A percentile compares a stretch with the other conserved stretches of the same genome.
Conservation (phyloP, 35 echinoderm and acorn worm species). For the Lytechinus variegatus region DNA sequence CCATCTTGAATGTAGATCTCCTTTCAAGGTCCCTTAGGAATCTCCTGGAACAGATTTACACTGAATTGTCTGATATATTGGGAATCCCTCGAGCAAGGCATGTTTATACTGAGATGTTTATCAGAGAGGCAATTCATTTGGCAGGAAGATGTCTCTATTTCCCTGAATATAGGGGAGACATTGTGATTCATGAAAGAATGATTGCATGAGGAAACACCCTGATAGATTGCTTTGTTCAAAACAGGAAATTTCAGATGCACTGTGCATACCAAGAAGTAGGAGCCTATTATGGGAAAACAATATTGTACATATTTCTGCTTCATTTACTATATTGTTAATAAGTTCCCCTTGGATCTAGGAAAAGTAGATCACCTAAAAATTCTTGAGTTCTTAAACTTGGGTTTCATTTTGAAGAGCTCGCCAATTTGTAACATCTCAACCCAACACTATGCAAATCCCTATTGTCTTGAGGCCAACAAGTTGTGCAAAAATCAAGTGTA, state of each 20-base stretch:
- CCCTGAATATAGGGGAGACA: not conserved
- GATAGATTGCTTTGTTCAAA: not conserved
- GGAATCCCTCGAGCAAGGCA: not conserved
- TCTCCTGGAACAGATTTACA: not conserved
- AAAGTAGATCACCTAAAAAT: not conserved
- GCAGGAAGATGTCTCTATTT: not conserved
- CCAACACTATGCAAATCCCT: not conserved
- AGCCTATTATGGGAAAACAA: not conserved
- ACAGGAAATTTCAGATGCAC: not conserved
- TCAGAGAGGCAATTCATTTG: not conserved
- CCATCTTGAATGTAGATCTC: not conserved
- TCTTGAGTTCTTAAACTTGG: not conserved
- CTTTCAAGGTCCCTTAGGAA: not conserved
- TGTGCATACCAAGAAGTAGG: not conserved
- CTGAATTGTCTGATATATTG: not conserved
- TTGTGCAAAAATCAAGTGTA: not conserved
- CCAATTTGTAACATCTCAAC: not conserved
- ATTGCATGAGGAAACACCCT: not conserved
- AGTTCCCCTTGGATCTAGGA: too few species aligned
- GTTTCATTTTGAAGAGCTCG: not conserved
- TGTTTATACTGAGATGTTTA: conserved; percentile 13
- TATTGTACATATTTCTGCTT: too few species aligned
- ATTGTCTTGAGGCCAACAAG: not conserved
- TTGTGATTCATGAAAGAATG: not conserved
- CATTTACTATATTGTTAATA: too few species aligned